Evolutionary conservation across 2,888 invertebrate species (phyloP).

Genomic region (Tipula unca): DNA sequence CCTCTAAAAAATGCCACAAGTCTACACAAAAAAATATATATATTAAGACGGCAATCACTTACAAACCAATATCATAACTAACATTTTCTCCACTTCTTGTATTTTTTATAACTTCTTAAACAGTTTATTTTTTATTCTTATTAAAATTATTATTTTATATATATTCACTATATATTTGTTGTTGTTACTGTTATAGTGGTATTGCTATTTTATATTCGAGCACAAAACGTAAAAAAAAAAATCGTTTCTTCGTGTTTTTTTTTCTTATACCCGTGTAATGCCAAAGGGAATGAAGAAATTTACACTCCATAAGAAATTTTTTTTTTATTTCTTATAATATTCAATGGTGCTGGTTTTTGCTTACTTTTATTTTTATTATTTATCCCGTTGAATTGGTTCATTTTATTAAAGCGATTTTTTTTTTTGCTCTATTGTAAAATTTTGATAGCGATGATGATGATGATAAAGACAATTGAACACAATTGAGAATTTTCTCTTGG

Average conservation of each 20-base stretch:
- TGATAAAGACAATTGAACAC: constrained; percentile 8
- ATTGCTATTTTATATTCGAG: not conserved
- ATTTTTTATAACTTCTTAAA: constrained; percentile 9
- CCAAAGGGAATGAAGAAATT: constrained; percentile 17
- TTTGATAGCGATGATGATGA: not conserved
- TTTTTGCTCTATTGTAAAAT: not conserved
- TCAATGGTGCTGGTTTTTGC: not conserved
- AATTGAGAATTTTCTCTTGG: not conserved
- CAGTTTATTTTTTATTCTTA: not conserved
- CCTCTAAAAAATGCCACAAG: not conserved
- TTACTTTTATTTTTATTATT: not conserved
- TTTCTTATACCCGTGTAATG: not conserved
- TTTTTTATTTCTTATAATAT: not conserved
- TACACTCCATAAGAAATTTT: constrained; percentile 14
- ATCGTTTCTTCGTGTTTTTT: not conserved
- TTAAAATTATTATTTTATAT: not conserved
- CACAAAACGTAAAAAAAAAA: not conserved
- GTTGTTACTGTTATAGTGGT: not conserved
- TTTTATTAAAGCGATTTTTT: not conserved
- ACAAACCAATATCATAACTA: constrained; percentile 21
- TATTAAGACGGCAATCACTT: constrained; percentile 22
- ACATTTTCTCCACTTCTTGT: constrained; percentile 17
- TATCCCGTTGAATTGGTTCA: constrained; percentile 8
- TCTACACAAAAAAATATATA: not conserved
- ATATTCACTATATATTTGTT: not conserved